Evolutionary conservation across 2,113 vertebrate species (phyloP), one percentile per base, ranked within the genome.

Genomic region (Craseonycteris thonglongyai): DNA sequence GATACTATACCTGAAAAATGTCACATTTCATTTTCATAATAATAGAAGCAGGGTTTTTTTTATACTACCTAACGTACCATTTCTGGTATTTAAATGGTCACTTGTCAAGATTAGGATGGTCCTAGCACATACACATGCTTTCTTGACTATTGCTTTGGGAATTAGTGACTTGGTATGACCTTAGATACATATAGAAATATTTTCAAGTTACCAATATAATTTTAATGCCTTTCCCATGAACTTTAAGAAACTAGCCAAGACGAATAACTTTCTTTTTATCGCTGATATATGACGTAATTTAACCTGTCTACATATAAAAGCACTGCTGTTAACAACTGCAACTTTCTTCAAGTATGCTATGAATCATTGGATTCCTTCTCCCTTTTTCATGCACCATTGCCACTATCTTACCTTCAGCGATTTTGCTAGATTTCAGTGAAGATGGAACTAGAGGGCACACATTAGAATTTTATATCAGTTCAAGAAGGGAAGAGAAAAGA

Each of bases 401-500:
- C 98, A 98, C 98, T 97, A 98, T 98, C 98, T 98, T 98, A 98
- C 98, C 98, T 98, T 99, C 98, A 99, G 98, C 98, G 1, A 97
- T 99, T 98, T 98, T 98, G 98, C 98, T 98, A 98, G 98, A 98
- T 98, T 98, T 98, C 97, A 98, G 86, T 98, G 98, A 98, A 98
- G 98, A 98, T 97, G 97, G 98, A 98, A 98, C 98, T 98, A 98
- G 98, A 98, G 98, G 98, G 98, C 98, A 98, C 98, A 98, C 98
- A 98, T 98, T 99, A 99, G 98, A 99, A 98, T 98, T 99, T 99
- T 98, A 98, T 98, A 99, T 99, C 98, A 98, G 98, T 98, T 98
- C 98, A 98, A 98, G 98, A 98, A 98, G 97, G 98, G 97, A 96
- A 98, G 96, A 98, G 98, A 98, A 98, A 97, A 98, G 98, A 99